phyloP scores from a whole-genome alignment of 1,140 invertebrate species.

The Muscidifurax raptorellus region DNA sequence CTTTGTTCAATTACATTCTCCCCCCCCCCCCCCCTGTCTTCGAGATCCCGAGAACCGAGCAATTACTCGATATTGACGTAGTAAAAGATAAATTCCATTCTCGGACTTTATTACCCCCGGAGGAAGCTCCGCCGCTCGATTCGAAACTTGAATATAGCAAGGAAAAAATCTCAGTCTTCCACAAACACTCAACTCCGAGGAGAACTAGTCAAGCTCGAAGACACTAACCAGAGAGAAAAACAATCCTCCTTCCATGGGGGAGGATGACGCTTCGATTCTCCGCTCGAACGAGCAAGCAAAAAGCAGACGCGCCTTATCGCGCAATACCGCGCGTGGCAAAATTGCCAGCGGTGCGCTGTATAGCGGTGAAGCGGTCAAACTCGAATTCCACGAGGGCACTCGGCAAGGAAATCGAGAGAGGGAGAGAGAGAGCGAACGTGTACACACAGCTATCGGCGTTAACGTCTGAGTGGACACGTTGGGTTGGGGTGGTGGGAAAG shows the following conservation, averaged over 20 bases:
- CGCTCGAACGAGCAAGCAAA: constrained; percentile 13
- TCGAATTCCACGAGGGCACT: constrained; percentile 31
- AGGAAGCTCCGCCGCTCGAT: neutral
- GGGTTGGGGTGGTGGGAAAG: constrained; percentile 1
- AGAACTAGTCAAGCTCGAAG: neutral
- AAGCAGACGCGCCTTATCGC: constrained; percentile 27
- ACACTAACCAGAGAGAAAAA: neutral
- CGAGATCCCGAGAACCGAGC: too few relatives aligned
- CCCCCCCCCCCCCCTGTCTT: neutral
- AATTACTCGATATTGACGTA: constrained; percentile 30
- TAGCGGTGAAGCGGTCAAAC: constrained; percentile 18
- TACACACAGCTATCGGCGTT: constrained; percentile 65
- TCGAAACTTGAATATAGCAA: neutral
- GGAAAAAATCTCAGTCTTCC: neutral
- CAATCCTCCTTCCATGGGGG: neutral
- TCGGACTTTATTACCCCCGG: neutral
- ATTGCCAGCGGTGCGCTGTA: constrained; percentile 24
- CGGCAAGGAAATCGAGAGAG: constrained; percentile 39
- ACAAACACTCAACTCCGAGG: neutral
- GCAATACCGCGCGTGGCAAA: constrained; percentile 31
- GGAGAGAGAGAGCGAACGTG: constrained; percentile 2
- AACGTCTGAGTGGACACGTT: constrained; percentile 67
- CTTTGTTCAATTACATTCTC: constrained; percentile 21
- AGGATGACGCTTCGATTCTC: constrained; percentile 26
- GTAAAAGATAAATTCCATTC: constrained; percentile 13